A percentile compares a stretch with the other conserved stretches of the same genome.
Conservation (phyloP, 1,140 invertebrate genomes). For the Caenorhabditis elegans region WBcel235 BX284604.4:10696001-10696500, state of each 20-base stretch:
- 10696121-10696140: neutral
- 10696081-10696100: constrained; percentile 7
- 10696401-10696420: neutral
- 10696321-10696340: neutral
- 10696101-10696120: constrained; percentile 8
- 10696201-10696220: neutral
- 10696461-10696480: neutral
- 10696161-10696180: neutral
- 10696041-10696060: neutral
- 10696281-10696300: neutral
- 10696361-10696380: neutral
- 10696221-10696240: constrained; percentile 1
- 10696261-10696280: neutral
- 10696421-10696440: neutral
- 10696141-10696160: constrained; percentile 3
- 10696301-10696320: neutral
- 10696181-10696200: neutral
- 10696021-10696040: neutral
- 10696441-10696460: too few relatives aligned
- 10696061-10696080: neutral
- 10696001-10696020: neutral
- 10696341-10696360: neutral
- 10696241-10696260: neutral
- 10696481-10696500: neutral
- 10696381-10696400: neutral